phyloP scores from a whole-genome alignment of 2,797 vertebrate species.

The Acanthiza pusilla region DNA sequence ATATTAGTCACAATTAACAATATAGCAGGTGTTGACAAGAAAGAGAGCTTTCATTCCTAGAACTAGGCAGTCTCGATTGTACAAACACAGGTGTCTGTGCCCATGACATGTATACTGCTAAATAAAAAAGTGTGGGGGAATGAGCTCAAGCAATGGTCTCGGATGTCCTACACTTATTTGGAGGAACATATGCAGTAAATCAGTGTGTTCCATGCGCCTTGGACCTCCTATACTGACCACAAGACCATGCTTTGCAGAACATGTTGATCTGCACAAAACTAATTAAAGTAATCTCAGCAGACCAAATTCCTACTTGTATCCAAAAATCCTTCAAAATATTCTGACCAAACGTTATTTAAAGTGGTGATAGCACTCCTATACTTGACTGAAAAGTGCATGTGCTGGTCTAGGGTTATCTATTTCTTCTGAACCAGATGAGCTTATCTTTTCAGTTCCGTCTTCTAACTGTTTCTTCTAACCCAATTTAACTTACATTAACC shows the following conservation, averaged over 20 bases:
- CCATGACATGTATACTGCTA: background rate
- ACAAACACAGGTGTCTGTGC: background rate
- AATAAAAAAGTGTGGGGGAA: background rate
- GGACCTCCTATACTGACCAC: background rate
- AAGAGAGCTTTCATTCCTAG: background rate
- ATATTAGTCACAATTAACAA: background rate
- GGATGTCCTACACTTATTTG: background rate
- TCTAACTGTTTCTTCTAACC: background rate
- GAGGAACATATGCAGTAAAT: background rate
- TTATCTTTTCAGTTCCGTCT: background rate
- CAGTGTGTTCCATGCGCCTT: background rate
- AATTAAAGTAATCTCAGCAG: background rate
- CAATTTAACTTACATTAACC: slow-evolving; percentile 17
- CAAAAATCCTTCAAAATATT: background rate
- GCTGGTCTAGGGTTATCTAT: background rate
- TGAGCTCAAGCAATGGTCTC: background rate
- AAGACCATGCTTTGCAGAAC: background rate
- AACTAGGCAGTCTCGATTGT: background rate
- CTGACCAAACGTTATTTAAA: background rate
- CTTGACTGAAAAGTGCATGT: background rate
- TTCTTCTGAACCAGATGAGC: background rate
- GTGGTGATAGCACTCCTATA: background rate
- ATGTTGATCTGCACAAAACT: background rate
- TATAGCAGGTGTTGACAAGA: background rate
- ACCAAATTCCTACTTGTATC: background rate